These are phyloP conservation scores for Cheilosia impressa DNA, from an alignment of 2,888 invertebrate species.

Conservation along the genomic window DNA sequence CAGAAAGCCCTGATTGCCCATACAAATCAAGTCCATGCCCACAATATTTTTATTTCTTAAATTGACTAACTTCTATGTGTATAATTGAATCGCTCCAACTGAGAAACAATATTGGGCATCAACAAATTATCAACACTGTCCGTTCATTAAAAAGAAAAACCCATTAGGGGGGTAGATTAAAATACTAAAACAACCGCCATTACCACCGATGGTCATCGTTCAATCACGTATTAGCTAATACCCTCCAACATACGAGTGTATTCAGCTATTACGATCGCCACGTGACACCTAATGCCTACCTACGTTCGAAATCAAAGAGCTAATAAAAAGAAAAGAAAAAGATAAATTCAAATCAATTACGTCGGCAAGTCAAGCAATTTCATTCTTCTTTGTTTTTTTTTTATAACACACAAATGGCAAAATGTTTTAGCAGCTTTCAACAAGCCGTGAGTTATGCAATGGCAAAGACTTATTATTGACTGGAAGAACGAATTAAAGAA, in stretches of 20 bases:
- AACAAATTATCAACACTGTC: slow-evolving; percentile 23
- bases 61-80: no score
- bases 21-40: no score
- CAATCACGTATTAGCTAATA: slow-evolving; percentile 25
- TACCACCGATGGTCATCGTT: slow-evolving; percentile 5
- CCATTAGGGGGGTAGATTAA: not conserved
- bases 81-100: no score
- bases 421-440: slow-evolving; percentile 49
- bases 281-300: slow-evolving; percentile 11
- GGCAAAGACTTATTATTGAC: slow-evolving; percentile 37
- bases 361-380: not conserved
- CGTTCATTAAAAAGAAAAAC: slow-evolving; percentile 5
- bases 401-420: not conserved
- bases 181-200: slow-evolving; percentile 6
- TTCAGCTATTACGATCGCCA: slow-evolving; percentile 10
- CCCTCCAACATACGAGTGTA: not conserved
- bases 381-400: no score
- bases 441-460: slow-evolving; percentile 58
- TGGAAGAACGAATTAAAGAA: slow-evolving; percentile 29
- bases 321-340: not conserved
- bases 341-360: slow-evolving; percentile 1
- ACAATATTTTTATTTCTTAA: no score
- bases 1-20: no score
- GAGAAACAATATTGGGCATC: no score
- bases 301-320: slow-evolving; percentile 25